Conservation (phyloP, 1,140 invertebrate genomes). For the Physella acuta region DNA sequence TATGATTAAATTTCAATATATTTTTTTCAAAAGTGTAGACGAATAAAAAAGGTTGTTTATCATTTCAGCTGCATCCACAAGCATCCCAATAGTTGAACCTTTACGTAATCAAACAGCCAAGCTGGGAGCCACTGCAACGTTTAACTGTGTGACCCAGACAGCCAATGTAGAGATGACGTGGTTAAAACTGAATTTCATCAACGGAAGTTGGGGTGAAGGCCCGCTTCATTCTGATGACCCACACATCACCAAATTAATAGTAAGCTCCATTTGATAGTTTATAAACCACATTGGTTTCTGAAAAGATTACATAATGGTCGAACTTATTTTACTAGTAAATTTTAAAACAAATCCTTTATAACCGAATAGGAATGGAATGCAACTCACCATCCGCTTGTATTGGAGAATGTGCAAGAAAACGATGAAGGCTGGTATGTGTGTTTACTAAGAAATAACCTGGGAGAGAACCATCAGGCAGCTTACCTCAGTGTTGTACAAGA, state of each 20-base stretch:
- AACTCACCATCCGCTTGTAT: slow-evolving; percentile 2
- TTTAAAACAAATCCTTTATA: background rate
- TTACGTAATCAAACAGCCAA: slow-evolving; percentile 14
- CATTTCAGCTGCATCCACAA: background rate
- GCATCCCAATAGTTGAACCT: background rate
- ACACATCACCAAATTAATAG: slow-evolving; percentile 23
- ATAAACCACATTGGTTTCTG: background rate
- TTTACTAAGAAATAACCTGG: slow-evolving; percentile 21
- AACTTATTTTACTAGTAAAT: background rate
- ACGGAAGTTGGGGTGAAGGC: slow-evolving; percentile 16
- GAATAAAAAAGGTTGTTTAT: background rate
- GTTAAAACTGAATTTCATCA: slow-evolving; percentile 24
- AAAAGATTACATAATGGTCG: background rate
- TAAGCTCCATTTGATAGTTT: background rate
- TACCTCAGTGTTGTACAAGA: slow-evolving; percentile 19
- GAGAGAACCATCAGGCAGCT: slow-evolving; percentile 16
- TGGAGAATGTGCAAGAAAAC: slow-evolving; percentile 20
- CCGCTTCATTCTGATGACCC: slow-evolving; percentile 12
- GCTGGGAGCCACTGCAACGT: background rate
- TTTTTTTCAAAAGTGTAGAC: background rate
- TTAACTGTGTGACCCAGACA: slow-evolving; percentile 1
- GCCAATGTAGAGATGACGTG: background rate
- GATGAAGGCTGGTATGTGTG: slow-evolving; percentile 30
- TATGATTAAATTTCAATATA: background rate
- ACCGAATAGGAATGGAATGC: background rate